phyloP scores from a whole-genome alignment of 2,113 vertebrate species.

The Paradisaea rubra region DNA sequence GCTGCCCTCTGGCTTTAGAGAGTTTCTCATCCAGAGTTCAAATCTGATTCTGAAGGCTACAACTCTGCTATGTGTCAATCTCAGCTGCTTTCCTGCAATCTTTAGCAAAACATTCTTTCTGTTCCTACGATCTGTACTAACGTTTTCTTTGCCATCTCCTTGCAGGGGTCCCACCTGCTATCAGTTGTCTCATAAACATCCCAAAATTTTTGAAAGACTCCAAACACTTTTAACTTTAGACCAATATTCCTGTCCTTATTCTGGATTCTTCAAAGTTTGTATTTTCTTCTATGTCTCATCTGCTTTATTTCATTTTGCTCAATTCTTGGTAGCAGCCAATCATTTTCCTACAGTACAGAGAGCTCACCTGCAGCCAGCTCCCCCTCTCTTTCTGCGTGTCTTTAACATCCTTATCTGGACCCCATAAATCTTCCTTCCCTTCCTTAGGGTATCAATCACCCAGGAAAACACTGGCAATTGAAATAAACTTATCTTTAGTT shows the following conservation, averaged over 20 bases:
- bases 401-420: neutral
- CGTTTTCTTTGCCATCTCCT: fast-evolving
- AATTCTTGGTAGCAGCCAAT: neutral
- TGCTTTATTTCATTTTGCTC: neutral
- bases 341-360: neutral
- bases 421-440: neutral
- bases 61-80: neutral
- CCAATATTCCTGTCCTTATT: neutral
- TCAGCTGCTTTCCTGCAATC: neutral
- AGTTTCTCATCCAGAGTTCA: neutral
- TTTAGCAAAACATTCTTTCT: neutral
- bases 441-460: neutral
- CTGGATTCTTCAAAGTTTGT: neutral
- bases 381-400: neutral
- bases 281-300: neutral
- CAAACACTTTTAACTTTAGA: neutral
- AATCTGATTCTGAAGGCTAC: neutral
- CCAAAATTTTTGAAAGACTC: neutral
- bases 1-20: neutral
- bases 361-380: neutral
- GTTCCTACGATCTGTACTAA: neutral
- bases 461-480: neutral
- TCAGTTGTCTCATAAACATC: neutral
- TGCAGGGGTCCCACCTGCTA: neutral
- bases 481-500: neutral